These are phyloP conservation scores for Gymnopithys bicolor DNA, from an alignment of 2,797 vertebrate species.

Conservation along the genomic window DNA sequence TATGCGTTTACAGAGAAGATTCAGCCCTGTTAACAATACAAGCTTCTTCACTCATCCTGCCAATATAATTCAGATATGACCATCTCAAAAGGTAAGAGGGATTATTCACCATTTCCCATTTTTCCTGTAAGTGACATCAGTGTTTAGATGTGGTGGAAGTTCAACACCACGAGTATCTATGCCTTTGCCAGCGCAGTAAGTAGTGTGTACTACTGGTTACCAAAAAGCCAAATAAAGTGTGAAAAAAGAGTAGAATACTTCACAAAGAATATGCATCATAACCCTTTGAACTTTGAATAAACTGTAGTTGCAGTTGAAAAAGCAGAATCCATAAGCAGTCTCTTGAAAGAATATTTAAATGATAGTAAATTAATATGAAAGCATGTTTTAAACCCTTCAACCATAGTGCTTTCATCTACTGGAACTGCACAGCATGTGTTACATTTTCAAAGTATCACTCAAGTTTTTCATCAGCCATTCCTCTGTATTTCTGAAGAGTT, in stretches of 20 bases:
- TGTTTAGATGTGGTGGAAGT: not conserved
- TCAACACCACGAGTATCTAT: not conserved
- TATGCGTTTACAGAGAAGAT: not conserved
- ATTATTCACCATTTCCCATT: not conserved
- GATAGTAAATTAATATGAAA: constrained; percentile 32
- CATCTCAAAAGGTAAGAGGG: not conserved
- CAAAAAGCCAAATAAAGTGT: not conserved
- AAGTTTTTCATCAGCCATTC: constrained; percentile 11
- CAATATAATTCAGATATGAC: not conserved
- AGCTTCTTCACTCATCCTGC: not conserved
- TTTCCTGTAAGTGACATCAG: not conserved
- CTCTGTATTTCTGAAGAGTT: not conserved
- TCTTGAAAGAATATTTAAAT: constrained; percentile 32
- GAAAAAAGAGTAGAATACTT: not conserved
- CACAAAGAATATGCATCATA: not conserved
- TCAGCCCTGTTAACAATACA: not conserved
- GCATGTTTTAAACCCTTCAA: constrained; percentile 11
- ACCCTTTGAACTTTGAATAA: not conserved
- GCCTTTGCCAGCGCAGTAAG: not conserved
- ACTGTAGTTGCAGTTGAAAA: not conserved
- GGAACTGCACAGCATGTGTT: not conserved
- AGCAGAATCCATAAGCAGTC: not conserved
- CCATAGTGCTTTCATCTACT: not conserved
- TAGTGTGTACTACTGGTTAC: not conserved
- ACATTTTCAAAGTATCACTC: constrained; percentile 19